Conservation (phyloP, 2,113 vertebrate genomes). For the Colistium nudipinnis region DNA sequence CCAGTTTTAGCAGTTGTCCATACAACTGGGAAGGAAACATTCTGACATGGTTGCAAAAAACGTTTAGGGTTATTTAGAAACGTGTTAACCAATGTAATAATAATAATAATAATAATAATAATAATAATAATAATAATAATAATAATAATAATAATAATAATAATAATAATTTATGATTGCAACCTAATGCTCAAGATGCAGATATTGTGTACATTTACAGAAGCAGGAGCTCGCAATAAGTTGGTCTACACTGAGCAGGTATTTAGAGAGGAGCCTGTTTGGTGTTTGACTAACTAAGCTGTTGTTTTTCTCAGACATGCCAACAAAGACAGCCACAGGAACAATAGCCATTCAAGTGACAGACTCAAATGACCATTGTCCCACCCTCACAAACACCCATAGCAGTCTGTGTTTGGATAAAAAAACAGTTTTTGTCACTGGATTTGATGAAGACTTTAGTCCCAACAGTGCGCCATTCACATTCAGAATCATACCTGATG, state of each 20-base stretch:
- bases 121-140: too few species aligned
- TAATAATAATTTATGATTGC: too few species aligned
- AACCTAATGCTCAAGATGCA: too few species aligned
- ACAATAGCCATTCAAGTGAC: conserved; percentile 85
- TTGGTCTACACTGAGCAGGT: background rate
- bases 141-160: too few species aligned
- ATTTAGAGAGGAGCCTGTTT: background rate
- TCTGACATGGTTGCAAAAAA: background rate
- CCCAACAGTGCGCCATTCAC: conserved; percentile 84
- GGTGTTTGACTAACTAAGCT: background rate
- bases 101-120: background rate
- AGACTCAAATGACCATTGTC: conserved; percentile 87
- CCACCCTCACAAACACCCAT: conserved; percentile 76
- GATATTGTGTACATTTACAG: background rate
- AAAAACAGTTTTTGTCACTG: conserved; percentile 80
- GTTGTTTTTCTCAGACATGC: conserved; percentile 77
- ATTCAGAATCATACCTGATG: conserved; percentile 82
- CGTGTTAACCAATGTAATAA: background rate
- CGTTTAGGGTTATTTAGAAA: background rate
- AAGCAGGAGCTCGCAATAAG: background rate
- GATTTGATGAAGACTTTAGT: conserved; percentile 51
- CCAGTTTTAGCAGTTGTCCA: background rate
- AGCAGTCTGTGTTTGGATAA: conserved; percentile 78
- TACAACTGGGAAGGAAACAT: background rate
- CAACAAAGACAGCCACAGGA: conserved; percentile 86